Evolutionary conservation across 2,113 vertebrate species (phyloP).

Genomic region (Brevimyrus niger): DNA sequence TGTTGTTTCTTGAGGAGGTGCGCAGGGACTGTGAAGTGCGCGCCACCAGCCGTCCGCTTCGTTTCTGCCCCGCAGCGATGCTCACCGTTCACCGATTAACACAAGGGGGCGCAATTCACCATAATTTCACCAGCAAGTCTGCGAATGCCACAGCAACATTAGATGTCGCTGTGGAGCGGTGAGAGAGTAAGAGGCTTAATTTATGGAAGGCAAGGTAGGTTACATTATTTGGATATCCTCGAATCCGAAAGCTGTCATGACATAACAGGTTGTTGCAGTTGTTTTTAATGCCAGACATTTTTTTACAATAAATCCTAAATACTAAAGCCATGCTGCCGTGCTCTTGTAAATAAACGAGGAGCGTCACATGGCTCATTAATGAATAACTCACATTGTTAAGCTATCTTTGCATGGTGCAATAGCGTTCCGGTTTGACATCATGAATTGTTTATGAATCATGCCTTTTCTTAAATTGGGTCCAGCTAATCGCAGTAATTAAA

Average conservation of each 20-base stretch:
- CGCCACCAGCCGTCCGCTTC: background rate
- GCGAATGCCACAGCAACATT: background rate
- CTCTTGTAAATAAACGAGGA: background rate
- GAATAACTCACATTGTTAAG: background rate
- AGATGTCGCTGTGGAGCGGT: background rate
- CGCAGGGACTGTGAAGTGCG: background rate
- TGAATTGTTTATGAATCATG: background rate
- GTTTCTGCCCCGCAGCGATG: background rate
- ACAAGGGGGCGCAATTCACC: background rate
- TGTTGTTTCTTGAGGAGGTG: background rate
- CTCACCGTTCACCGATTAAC: background rate
- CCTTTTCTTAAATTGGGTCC: background rate
- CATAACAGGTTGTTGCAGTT: background rate
- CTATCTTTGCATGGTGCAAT: background rate
- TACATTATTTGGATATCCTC: background rate
- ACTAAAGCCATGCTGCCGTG: background rate
- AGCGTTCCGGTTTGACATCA: background rate
- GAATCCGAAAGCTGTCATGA: background rate
- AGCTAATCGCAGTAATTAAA: background rate
- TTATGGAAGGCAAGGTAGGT: background rate
- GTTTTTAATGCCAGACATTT: background rate
- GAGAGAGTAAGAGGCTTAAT: background rate
- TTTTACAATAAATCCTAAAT: background rate
- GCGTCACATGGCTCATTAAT: background rate
- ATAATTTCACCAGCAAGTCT: background rate